Percentiles rank a stretch among this genome's conserved stretches.
These are phyloP conservation scores for Peromyscus leucopus DNA, from an alignment of 2,113 vertebrate species.

Conservation along the genomic window DNA sequence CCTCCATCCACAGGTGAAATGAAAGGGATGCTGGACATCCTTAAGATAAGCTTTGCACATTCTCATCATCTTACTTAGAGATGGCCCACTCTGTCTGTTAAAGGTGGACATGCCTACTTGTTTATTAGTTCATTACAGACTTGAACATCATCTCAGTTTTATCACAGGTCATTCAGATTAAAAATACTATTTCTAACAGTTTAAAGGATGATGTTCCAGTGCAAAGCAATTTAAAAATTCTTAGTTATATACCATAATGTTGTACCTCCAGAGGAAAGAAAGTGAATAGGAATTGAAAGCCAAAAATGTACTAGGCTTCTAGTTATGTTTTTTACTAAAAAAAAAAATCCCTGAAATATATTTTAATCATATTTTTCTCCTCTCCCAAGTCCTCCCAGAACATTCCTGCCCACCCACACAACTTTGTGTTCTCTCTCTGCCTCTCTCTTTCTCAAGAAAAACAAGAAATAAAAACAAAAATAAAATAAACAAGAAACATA, in stretches of 20 bases:
- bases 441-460: not conserved
- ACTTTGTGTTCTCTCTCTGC: not conserved
- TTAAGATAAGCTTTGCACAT: not conserved
- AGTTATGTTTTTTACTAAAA: not conserved
- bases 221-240: not conserved
- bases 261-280: not conserved
- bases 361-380: not conserved
- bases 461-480: not conserved
- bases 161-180: not conserved
- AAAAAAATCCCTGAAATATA: not conserved
- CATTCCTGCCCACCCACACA: not conserved
- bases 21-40: not conserved
- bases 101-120: not conserved
- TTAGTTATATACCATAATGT: not conserved
- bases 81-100: not conserved
- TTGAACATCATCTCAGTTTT: not conserved
- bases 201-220: not conserved
- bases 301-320: not conserved
- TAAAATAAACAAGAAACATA: not conserved
- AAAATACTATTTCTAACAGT: not conserved
- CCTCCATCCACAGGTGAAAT: not conserved
- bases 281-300: not conserved
- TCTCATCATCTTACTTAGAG: not conserved
- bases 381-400: not conserved
- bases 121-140: not conserved